phyloP scores from a whole-genome alignment of 1,140 invertebrate genomes.

The Trypoxylus dichotomus region DNA sequence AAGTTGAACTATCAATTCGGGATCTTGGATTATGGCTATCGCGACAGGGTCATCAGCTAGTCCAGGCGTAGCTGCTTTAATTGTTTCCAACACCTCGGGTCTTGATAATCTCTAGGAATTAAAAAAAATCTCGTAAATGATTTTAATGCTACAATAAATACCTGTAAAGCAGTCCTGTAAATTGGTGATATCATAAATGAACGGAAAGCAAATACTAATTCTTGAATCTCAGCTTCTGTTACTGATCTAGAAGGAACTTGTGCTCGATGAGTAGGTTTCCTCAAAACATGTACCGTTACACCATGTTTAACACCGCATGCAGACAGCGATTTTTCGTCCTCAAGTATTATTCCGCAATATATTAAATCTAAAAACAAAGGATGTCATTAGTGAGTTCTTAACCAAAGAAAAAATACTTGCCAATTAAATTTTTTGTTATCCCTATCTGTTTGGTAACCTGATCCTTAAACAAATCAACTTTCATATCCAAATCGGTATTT shows the following conservation, averaged over 20 bases:
- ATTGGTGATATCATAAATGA: conserved; percentile 54
- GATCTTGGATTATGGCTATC: conserved; percentile 61
- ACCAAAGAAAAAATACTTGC: conserved; percentile 46
- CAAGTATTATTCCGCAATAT: conserved; percentile 59
- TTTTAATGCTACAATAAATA: conserved; percentile 24
- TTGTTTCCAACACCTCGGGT: conserved; percentile 59
- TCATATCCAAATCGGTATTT: conserved; percentile 58
- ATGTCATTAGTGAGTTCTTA: conserved; percentile 7
- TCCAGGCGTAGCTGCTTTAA: conserved; percentile 58
- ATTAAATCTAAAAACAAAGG: conserved; percentile 55
- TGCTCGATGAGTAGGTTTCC: conserved; percentile 52
- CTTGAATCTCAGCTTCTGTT: conserved; percentile 54
- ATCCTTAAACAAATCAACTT: conserved; percentile 55
- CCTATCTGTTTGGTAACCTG: conserved; percentile 54
- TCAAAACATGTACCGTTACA: conserved; percentile 58
- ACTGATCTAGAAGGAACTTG: conserved; percentile 46
- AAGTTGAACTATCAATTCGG: conserved; percentile 60
- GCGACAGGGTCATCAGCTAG: conserved; percentile 59
- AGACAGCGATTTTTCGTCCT: conserved; percentile 56
- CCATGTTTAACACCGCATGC: conserved; percentile 58
- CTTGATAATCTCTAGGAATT: conserved; percentile 53
- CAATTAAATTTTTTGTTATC: conserved; percentile 54
- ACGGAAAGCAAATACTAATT: conserved; percentile 55
- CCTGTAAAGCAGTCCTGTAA: conserved; percentile 55
- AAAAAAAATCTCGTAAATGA: neutral